These are phyloP conservation scores for Rhorus exstirpatorius DNA, from an alignment of 2,888 invertebrate species.

Conservation along the genomic window DNA sequence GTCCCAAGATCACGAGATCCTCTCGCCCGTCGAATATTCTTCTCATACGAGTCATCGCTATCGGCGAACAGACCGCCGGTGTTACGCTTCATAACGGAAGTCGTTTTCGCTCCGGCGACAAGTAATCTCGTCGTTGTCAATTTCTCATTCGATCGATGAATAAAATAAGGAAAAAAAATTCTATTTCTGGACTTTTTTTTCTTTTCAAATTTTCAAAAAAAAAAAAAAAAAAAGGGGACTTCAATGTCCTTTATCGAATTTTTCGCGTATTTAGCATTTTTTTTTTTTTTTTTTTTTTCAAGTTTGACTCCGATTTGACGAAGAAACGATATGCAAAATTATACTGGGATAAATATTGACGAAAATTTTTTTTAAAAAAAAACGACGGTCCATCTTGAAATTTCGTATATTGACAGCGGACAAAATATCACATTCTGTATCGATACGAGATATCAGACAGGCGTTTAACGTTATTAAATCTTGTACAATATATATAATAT, in stretches of 20 bases:
- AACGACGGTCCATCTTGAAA: constrained; percentile 59
- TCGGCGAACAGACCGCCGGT: constrained; percentile 73
- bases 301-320: too few relatives aligned
- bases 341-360: too few relatives aligned
- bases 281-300: constrained; percentile 42
- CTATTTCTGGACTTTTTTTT: too few relatives aligned
- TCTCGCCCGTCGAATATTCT: constrained; percentile 72
- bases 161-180: too few relatives aligned
- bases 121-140: too few relatives aligned
- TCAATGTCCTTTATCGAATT: neutral
- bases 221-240: too few relatives aligned
- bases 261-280: constrained; percentile 19
- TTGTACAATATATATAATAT: constrained; percentile 55
- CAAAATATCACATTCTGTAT: constrained; percentile 77
- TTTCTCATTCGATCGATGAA: too few relatives aligned
- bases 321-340: too few relatives aligned
- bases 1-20: constrained; percentile 71
- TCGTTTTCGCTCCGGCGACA: constrained; percentile 49
- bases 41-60: constrained; percentile 73
- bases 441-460: constrained; percentile 67
- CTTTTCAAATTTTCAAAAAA: neutral
- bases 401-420: constrained; percentile 73
- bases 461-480: constrained; percentile 44
- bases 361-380: too few relatives aligned
- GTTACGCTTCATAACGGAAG: constrained; percentile 58